Percentiles rank a stretch among this genome's conserved stretches.
Conservation (phyloP, 2,888 invertebrate species). For the Ethmia dodecea region DNA sequence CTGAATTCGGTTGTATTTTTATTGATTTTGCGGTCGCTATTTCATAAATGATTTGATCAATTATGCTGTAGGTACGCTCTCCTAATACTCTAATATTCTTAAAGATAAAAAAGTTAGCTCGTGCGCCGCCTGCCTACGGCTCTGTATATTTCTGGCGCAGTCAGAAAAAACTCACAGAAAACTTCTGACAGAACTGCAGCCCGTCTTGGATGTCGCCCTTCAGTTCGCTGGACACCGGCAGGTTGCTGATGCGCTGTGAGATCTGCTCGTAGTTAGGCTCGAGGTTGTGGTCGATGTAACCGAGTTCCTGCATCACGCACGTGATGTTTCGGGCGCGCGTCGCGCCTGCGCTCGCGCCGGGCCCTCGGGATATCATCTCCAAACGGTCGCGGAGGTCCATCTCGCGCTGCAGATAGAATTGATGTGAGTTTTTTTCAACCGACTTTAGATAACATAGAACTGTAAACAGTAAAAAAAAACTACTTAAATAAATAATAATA, state of each 20-base stretch:
- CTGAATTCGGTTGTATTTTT: no score
- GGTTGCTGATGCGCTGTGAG: conserved; percentile 76
- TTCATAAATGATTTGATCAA: no score
- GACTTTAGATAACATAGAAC: no score
- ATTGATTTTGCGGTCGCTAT: no score
- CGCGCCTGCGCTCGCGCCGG: conserved; percentile 58
- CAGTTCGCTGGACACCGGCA: conserved; percentile 79
- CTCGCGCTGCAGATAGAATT: conserved; percentile 75
- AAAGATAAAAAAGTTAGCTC: no score
- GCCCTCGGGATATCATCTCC: conserved; percentile 74
- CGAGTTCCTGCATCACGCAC: conserved; percentile 84
- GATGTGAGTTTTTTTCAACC: no score
- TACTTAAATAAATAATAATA: no score
- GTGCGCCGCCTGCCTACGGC: no score
- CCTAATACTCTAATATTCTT: no score
- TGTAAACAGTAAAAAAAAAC: no score
- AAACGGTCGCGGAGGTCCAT: conserved; percentile 79
- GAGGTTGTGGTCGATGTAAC: conserved; percentile 81
- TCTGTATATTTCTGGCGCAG: no score
- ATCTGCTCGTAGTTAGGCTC: conserved; percentile 83
- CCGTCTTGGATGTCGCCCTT: conserved; percentile 82
- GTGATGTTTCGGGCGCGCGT: conserved; percentile 81
- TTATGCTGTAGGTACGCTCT: no score
- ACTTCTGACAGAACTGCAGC: conserved; percentile 82
- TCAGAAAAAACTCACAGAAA: conserved; percentile 76